phyloP scores from a whole-genome alignment of 1,140 invertebrate species.

The Drosophila kurseongensis region DNA sequence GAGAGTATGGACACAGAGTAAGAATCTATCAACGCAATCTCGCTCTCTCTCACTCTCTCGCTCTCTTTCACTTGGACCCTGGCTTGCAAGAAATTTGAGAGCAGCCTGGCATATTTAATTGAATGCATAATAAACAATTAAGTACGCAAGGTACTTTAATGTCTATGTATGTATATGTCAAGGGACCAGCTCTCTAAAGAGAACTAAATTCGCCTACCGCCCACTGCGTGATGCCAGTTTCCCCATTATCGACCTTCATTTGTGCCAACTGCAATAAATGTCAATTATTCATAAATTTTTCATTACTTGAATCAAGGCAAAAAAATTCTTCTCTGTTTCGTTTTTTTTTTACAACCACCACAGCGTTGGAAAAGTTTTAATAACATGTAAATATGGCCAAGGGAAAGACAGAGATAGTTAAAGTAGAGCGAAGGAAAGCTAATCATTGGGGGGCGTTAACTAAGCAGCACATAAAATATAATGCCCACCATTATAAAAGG shows the following conservation, averaged over 20 bases:
- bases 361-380: constrained; percentile 71
- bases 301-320: constrained; percentile 68
- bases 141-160: constrained; percentile 81
- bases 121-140: constrained; percentile 82
- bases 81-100: constrained; percentile 29
- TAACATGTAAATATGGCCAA: constrained; percentile 78
- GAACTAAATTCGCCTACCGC: constrained; percentile 2
- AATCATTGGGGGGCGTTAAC: constrained; percentile 61
- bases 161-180: constrained; percentile 72
- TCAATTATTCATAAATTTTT: constrained; percentile 83
- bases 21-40: no score
- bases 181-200: no score
- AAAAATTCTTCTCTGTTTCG: no score
- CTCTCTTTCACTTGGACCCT: not conserved
- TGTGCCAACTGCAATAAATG: constrained; percentile 82
- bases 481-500: constrained; percentile 75
- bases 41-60: not conserved
- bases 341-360: constrained; percentile 1
- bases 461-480: constrained; percentile 75
- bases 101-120: constrained; percentile 69
- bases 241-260: constrained; percentile 77
- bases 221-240: constrained; percentile 3
- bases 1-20: not conserved
- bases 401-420: constrained; percentile 32
- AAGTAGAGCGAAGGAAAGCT: constrained; percentile 5